Evolutionary conservation across 2,797 vertebrate genomes (phyloP), one percentile per base, ranked within the genome.

Genomic region (Pogoniulus pusillus): DNA sequence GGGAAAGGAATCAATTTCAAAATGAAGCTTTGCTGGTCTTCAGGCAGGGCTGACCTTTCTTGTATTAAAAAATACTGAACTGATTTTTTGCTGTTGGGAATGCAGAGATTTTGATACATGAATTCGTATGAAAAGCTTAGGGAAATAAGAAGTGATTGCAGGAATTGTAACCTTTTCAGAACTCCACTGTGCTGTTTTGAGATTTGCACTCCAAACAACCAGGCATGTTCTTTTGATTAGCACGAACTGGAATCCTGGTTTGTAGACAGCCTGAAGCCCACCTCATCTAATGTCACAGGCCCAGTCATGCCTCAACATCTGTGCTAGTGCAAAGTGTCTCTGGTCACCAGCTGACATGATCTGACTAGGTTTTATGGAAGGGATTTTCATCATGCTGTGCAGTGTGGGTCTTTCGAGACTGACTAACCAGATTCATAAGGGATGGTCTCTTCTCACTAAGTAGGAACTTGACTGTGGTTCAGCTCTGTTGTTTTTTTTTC

Each of bases 111-210:
- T 74, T 81, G 69, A 34, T 72, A 64, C 24, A n/a, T 65, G 32
- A 65, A 80, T 90, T 92, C 5, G 1, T 37, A 55, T 65, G 53
- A 45, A 63, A 77, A 90, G 70, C 45, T 54, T 55, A 59, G 19
- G 70, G 69, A 91, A 83, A 62, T 59, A 83, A 91, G 63, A 79
- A 7, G 45, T 68, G n/a, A 49, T 77, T 83, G 27, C 37, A 55
- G 24, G 23, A 14, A 4, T 16, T 85, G 37, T 63, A 78, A 37
- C 16, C 41, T 80, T 57, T 83, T 66, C 43, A 51, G 70, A 76
- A 35, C 71, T 34, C 43, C 17, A 23, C 32, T 45, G 34, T 35
- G 35, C 49, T 85, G 16, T 51, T 59, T 64, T 73, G n/a, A 78
- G 35, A 69, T 73, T 64, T 73, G 12, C 18, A 30, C 9, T 73